Conservation (phyloP, 92 coral and sea anemone genomes). For the Metridium senile region DNA sequence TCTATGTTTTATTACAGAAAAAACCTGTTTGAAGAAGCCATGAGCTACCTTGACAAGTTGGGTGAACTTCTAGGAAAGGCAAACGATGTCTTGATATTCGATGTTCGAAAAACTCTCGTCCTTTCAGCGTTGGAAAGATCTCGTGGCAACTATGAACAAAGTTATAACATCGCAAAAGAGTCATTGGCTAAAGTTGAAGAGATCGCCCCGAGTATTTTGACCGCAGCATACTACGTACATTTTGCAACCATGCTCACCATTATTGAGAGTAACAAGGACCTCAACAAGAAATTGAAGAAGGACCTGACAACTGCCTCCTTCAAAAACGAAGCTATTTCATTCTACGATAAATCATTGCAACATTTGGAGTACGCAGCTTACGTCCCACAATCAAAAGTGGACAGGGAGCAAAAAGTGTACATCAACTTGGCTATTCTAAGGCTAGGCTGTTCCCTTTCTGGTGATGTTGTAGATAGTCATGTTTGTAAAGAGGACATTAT, state of each 20-base stretch:
- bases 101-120: constrained; percentile 17
- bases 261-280: constrained; percentile 32
- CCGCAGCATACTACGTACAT: constrained; percentile 52
- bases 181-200: constrained; percentile 21
- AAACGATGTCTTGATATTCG: constrained; percentile 27
- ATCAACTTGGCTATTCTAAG: constrained; percentile 32
- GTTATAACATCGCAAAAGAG: constrained; percentile 31
- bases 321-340: constrained; percentile 37
- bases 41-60: constrained; percentile 5
- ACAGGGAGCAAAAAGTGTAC: constrained; percentile 40
- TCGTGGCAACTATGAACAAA: constrained; percentile 23
- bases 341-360: constrained; percentile 34
- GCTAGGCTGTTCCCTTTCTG: constrained; percentile 43
- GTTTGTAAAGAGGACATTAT: constrained; percentile 17
- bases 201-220: constrained; percentile 42
- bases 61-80: neutral
- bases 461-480: constrained; percentile 14
- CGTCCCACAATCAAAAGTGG: constrained; percentile 39
- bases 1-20: constrained; percentile 31
- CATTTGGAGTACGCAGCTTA: constrained; percentile 26
- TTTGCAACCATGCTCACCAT: constrained; percentile 55
- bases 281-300: constrained; percentile 13
- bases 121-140: constrained; percentile 34
- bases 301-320: constrained; percentile 20
- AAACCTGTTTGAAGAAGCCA: constrained; percentile 22